Percentiles rank a stretch among this genome's conserved stretches.
Conservation (phyloP, 2,113 vertebrate genomes). For the Sterrhoptilus dennistouni region DNA sequence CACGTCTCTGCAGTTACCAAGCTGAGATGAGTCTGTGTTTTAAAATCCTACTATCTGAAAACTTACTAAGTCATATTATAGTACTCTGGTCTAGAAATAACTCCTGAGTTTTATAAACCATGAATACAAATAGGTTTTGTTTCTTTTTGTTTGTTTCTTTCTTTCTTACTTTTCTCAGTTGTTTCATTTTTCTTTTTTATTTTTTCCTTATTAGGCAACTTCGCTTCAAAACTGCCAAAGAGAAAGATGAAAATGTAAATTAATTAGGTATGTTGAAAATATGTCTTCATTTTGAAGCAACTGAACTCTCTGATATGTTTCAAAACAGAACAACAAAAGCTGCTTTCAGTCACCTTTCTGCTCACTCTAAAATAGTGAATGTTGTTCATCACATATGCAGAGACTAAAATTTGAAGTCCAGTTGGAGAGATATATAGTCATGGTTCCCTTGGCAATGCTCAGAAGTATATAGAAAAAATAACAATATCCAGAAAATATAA, state of each 20-base stretch:
- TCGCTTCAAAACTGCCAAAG: neutral
- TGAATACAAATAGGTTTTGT: neutral
- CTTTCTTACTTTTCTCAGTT: neutral
- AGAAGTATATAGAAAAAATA: neutral
- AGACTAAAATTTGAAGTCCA: neutral
- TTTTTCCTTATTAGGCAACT: neutral
- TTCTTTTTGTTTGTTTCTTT: neutral
- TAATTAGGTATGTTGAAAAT: neutral
- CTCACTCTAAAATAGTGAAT: neutral
- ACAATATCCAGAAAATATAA: neutral
- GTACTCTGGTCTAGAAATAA: neutral
- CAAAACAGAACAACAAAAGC: neutral
- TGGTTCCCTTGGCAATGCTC: neutral
- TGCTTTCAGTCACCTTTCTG: neutral
- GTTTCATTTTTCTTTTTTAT: neutral
- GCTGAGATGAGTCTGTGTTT: neutral
- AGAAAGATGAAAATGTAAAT: neutral
- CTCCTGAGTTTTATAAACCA: neutral
- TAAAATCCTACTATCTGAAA: neutral
- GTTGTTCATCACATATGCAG: neutral
- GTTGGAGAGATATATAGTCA: neutral
- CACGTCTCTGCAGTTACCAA: neutral
- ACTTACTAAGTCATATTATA: neutral
- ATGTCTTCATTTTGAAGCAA: neutral
- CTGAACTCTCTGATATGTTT: neutral